Conservation (phyloP, 1,140 invertebrate genomes). For the Andrena cerasifolii region DNA sequence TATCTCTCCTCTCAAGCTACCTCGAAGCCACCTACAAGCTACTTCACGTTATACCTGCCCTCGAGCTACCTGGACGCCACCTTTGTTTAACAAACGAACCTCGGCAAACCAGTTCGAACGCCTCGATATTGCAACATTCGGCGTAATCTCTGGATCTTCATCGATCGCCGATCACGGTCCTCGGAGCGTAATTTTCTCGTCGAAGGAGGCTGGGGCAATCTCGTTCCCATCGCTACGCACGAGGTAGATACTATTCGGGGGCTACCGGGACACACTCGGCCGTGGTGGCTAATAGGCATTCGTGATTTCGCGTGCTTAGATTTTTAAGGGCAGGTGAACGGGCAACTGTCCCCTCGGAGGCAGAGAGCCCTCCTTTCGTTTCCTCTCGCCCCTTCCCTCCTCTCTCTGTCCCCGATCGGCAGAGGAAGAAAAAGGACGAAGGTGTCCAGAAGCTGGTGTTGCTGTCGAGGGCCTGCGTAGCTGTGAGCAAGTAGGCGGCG, state of each 20-base stretch:
- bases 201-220: constrained; percentile 17
- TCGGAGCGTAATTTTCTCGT: constrained; percentile 3
- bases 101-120: not conserved
- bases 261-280: constrained; percentile 43
- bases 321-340: constrained; percentile 72
- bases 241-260: constrained; percentile 9
- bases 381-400: not conserved
- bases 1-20: no score
- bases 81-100: not conserved
- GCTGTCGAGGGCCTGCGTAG: constrained; percentile 27
- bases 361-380: constrained; percentile 52
- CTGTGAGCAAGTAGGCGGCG: constrained; percentile 60
- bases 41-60: no score
- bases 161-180: not conserved
- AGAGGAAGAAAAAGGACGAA: constrained; percentile 27
- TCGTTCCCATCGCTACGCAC: constrained; percentile 28
- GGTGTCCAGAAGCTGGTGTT: constrained; percentile 47
- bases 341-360: constrained; percentile 72
- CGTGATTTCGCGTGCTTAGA: constrained; percentile 74
- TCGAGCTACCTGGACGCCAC: not conserved
- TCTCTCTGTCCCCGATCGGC: not conserved
- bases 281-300: constrained; percentile 67
- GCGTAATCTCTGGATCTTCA: not conserved
- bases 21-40: no score
- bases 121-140: not conserved